phyloP scores from a whole-genome alignment of 2,113 vertebrate species.

The Montifringilla adamsi region DNA sequence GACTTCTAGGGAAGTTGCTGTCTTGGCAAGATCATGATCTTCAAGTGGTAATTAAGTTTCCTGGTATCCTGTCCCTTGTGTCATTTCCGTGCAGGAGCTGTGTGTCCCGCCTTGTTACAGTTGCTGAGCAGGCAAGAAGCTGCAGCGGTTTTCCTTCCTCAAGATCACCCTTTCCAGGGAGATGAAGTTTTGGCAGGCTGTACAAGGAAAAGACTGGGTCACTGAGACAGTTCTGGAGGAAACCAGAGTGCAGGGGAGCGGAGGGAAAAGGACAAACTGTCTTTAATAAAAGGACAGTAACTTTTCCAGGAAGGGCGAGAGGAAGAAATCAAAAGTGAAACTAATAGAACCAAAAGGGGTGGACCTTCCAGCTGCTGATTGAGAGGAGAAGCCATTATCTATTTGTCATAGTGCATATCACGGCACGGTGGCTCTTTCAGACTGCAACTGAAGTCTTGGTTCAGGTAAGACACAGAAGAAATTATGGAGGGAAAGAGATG shows the following conservation, averaged over 20 bases:
- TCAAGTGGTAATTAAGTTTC: background rate
- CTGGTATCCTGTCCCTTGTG: background rate
- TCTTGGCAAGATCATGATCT: background rate
- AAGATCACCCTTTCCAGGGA: background rate
- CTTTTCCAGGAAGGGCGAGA: background rate
- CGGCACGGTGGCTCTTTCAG: background rate
- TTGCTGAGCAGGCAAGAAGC: background rate
- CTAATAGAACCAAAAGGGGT: background rate
- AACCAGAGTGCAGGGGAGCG: background rate
- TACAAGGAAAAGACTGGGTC: background rate
- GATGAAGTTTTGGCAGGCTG: background rate
- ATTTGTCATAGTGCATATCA: background rate
- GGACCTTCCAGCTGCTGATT: background rate
- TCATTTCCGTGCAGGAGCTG: background rate
- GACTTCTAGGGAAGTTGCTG: background rate
- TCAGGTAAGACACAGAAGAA: background rate
- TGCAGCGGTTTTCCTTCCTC: background rate
- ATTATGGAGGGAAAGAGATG: background rate
- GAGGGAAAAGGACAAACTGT: background rate
- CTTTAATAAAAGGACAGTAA: background rate
- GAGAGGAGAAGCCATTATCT: background rate
- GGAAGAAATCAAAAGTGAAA: constrained; percentile 18
- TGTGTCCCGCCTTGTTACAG: background rate
- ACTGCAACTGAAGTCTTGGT: background rate
- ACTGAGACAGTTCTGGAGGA: background rate